phyloP scores from a whole-genome alignment of 2,888 invertebrate genomes.

The Drosophila affinis region DNA sequence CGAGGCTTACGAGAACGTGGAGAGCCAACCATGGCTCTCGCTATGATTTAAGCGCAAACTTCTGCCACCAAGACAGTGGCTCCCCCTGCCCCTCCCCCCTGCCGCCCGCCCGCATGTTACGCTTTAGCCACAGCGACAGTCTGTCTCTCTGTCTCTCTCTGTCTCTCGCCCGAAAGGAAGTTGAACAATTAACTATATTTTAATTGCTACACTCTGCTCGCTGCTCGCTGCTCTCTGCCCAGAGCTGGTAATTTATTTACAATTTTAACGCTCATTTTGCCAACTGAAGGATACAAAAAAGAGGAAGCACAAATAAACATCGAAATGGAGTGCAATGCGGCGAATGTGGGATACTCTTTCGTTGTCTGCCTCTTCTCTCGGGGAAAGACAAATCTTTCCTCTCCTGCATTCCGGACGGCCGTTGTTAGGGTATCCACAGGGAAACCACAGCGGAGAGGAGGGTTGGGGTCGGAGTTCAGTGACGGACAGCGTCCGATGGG shows the following conservation, averaged over 20 bases:
- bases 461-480: background rate
- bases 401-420: too few relatives aligned
- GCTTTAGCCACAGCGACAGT: background rate
- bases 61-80: slow-evolving; percentile 14
- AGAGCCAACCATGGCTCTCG: slow-evolving; percentile 44
- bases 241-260: slow-evolving; percentile 61
- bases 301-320: slow-evolving; percentile 12
- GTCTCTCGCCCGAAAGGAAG: background rate
- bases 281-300: slow-evolving; percentile 50
- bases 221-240: slow-evolving; percentile 11
- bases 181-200: slow-evolving; percentile 64
- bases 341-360: background rate
- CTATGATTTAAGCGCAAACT: slow-evolving; percentile 70
- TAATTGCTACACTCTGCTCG: slow-evolving; percentile 52
- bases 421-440: background rate
- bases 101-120: background rate
- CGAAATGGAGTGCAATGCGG: background rate
- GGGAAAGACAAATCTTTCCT: too few relatives aligned
- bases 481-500: slow-evolving; percentile 47
- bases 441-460: background rate
- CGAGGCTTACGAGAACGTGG: slow-evolving; percentile 37
- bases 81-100: background rate
- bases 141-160: too few relatives aligned
- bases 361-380: too few relatives aligned
- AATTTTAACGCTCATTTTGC: slow-evolving; percentile 64